These are phyloP conservation scores for Scolopax mira DNA, from an alignment of 2,113 vertebrate genomes.

Conservation along the genomic window DNA sequence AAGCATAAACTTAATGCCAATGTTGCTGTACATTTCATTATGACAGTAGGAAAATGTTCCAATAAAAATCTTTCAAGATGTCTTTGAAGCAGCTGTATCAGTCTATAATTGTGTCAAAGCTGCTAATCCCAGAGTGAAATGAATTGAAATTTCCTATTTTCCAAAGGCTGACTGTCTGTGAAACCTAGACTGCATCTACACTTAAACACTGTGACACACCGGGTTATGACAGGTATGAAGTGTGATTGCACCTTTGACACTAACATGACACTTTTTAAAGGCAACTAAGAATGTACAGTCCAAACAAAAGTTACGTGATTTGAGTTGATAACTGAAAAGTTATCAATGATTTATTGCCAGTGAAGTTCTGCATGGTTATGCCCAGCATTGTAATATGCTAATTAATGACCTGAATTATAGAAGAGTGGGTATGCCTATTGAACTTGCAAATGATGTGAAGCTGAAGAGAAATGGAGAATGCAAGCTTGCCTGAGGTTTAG, in stretches of 20 bases:
- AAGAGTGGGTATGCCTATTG: not conserved
- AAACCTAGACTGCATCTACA: not conserved
- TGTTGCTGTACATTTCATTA: not conserved
- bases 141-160: not conserved
- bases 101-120: not conserved
- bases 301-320: not conserved
- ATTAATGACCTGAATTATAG: not conserved
- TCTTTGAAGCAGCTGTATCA: not conserved
- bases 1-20: not conserved
- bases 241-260: not conserved
- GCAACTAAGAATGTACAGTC: not conserved
- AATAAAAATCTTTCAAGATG: not conserved
- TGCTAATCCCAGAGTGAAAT: not conserved
- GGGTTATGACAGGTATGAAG: not conserved
- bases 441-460: not conserved
- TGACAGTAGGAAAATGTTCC: not conserved
- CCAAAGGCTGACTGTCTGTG: not conserved
- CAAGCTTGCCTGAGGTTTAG: not conserved
- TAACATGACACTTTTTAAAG: not conserved
- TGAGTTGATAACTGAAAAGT: not conserved
- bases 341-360: not conserved
- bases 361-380: not conserved
- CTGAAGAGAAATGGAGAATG: not conserved
- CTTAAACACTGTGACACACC: fast-evolving
- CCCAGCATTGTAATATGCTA: not conserved